A percentile compares a stretch with the other conserved stretches of the same genome.
Conservation (phyloP, 2,888 invertebrate genomes). For the Hyposoter didymator region DNA sequence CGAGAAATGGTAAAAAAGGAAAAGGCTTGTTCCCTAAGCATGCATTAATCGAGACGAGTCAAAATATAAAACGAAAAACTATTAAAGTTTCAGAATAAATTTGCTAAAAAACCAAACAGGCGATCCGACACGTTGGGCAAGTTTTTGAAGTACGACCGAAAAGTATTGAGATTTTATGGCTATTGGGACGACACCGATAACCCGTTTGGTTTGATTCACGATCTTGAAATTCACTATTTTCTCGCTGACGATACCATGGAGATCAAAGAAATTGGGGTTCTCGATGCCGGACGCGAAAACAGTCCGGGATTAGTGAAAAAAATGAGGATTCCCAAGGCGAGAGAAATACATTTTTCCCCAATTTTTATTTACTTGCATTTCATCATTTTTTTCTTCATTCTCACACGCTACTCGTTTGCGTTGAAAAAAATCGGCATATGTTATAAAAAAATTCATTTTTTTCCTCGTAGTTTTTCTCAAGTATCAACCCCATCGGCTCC, state of each 20-base stretch:
- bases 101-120: constrained; percentile 85
- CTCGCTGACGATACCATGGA: constrained; percentile 95
- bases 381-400: too few relatives aligned
- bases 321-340: constrained; percentile 91
- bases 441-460: not conserved
- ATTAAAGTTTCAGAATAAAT: constrained; percentile 69
- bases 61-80: not conserved
- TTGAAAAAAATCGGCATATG: too few relatives aligned
- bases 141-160: constrained; percentile 93
- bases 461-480: constrained; percentile 71
- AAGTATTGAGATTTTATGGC: constrained; percentile 91
- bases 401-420: too few relatives aligned
- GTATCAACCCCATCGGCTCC: constrained; percentile 83
- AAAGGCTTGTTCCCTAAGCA: not conserved
- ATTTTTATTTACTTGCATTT: not conserved
- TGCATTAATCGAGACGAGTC: not conserved
- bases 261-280: constrained; percentile 90
- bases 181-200: constrained; percentile 95
- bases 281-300: constrained; percentile 90
- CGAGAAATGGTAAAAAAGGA: constrained; percentile 75
- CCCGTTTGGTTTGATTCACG: constrained; percentile 91
- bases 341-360: not conserved
- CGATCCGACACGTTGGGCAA: constrained; percentile 89
- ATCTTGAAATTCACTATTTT: constrained; percentile 93
- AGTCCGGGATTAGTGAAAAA: constrained; percentile 91